phyloP scores from a whole-genome alignment of 2,888 invertebrate genomes.

The Eumerus sabulonum region DNA sequence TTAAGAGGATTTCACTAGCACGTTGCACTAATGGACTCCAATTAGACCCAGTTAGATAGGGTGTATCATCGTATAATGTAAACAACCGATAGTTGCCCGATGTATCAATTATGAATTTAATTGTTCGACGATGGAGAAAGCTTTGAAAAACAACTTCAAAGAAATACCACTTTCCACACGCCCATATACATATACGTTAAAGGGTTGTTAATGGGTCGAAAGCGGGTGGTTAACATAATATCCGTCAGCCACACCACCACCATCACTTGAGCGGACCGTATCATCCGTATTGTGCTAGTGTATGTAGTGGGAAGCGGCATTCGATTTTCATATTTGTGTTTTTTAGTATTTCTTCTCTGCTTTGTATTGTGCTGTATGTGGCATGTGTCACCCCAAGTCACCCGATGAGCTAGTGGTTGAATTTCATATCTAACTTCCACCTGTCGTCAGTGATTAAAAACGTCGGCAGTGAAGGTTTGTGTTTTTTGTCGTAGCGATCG shows the following conservation, averaged over 20 bases:
- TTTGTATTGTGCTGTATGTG: conserved; percentile 38
- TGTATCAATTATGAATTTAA: neutral
- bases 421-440: conserved; percentile 47
- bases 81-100: neutral
- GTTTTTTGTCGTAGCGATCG: conserved; percentile 32
- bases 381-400: conserved; percentile 51
- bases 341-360: too few relatives aligned
- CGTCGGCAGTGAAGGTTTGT: conserved; percentile 50
- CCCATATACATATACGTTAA: conserved; percentile 25
- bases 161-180: conserved; percentile 35
- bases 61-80: conserved; percentile 6
- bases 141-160: conserved; percentile 62
- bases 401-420: conserved; percentile 36
- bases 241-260: neutral
- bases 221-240: conserved; percentile 43
- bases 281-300: neutral
- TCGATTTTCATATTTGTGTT: too few relatives aligned
- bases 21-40: too few relatives aligned
- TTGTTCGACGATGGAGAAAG: conserved; percentile 14
- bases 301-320: conserved; percentile 7
- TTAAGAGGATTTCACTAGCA: too few relatives aligned
- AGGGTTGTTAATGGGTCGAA: conserved; percentile 43
- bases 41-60: conserved; percentile 23
- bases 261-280: neutral
- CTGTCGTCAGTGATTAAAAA: conserved; percentile 67